Evolutionary conservation across 2,888 invertebrate species (phyloP), one percentile per base, ranked within the genome.

Genomic region (Macroteleia sp.): DNA sequence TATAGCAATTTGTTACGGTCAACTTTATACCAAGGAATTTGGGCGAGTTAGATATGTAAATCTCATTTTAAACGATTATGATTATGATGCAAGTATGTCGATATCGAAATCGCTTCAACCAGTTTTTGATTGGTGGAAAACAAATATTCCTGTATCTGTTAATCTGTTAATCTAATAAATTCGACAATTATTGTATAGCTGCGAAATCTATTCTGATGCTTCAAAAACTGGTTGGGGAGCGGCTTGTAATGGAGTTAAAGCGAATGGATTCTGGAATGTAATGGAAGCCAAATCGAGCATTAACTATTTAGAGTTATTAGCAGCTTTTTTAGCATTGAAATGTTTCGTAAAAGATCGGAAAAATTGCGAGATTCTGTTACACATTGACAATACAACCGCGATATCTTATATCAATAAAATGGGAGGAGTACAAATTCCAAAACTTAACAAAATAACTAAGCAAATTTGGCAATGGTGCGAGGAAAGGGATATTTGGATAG

Each of bases 201-300:
- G 57, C 14, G 71, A 79, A 56, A 69, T 79, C 22, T 79, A 69
- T 50, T 62, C 81, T 3, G 75, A 81, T 17, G 77, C 81, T 0
- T 78, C 74, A 0, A 14, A 1, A 0, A 44, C 67, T 1, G 74
- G 67, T 10, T 79, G 74, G 76, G 77, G n/a, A n/a, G n/a, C n/a
- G n/a, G n/a, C 3, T 66, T 62, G 0, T 75, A 16, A n/a, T n/a
- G n/a, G n/a, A n/a, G n/a, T 56, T n/a, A 61, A 67, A 39, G 41
- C 67, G 6, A 61, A 54, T 2, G 77, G 79, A 3, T 41, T 62
- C n/a, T 81, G 70, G 76, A 70, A 14, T 16, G 9, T 3, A 1
- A 10, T 32, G 0, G 64, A 76, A 41, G 4, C 20, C 36, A 12
- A 17, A 1, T 12, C 22, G 1, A 66, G 75, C 32, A 76, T 76